Conservation (phyloP, 2,888 invertebrate species). For the Hemistola chrysoprasaria region DNA sequence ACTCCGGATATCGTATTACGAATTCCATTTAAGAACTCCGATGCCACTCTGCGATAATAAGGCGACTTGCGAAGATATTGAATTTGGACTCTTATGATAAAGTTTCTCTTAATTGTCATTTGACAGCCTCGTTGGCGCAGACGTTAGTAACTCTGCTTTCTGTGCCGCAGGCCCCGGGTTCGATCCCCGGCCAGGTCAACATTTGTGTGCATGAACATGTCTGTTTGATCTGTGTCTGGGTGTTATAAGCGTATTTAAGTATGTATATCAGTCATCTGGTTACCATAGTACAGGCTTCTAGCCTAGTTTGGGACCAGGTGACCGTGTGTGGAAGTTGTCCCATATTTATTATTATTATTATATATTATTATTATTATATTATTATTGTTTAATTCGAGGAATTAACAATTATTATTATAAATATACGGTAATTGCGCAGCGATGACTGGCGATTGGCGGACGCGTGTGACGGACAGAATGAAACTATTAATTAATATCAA, state of each 20-base stretch:
- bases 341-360: too few relatives aligned
- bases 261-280: too few relatives aligned
- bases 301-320: too few relatives aligned
- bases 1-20: constrained; percentile 37
- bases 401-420: constrained; percentile 17
- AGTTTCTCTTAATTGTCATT: constrained; percentile 4
- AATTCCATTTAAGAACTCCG: constrained; percentile 29
- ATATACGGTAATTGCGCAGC: constrained; percentile 39
- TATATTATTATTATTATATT: background rate
- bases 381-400: constrained; percentile 6
- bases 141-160: too few relatives aligned
- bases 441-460: constrained; percentile 46
- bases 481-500: constrained; percentile 52
- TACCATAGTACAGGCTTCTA: too few relatives aligned
- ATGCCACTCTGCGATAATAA: constrained; percentile 10
- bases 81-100: constrained; percentile 16
- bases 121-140: too few relatives aligned
- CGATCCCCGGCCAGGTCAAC: too few relatives aligned
- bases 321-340: too few relatives aligned
- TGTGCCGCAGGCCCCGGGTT: too few relatives aligned
- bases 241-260: too few relatives aligned
- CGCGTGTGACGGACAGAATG: constrained; percentile 38
- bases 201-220: too few relatives aligned
- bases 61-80: constrained; percentile 17
- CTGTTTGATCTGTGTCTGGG: too few relatives aligned